Percentiles rank a stretch among this genome's conserved stretches.
phyloP scores from a whole-genome alignment of 2,797 vertebrate genomes.

The Bradypodion ventrale region DNA sequence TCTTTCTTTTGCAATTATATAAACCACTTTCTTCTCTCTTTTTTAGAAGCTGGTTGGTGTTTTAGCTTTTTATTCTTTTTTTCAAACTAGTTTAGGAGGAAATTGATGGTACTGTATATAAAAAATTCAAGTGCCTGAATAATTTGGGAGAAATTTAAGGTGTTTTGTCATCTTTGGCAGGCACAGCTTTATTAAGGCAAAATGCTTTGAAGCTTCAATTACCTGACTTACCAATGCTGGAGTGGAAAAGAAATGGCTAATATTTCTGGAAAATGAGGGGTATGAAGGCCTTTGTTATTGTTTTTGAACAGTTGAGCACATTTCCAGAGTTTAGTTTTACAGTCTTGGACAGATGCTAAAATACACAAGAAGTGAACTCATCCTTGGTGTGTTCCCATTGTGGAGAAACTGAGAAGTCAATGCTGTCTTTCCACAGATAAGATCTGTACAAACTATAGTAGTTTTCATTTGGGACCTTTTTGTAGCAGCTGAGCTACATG shows the following conservation, averaged over 20 bases:
- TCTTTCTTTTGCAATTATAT: conserved; percentile 43
- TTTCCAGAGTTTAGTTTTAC: conserved; percentile 57
- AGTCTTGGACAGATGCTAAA: conserved; percentile 55
- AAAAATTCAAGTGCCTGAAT: conserved; percentile 69
- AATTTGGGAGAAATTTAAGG: conserved; percentile 60
- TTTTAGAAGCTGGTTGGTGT: not conserved
- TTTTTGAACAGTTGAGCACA: conserved; percentile 24
- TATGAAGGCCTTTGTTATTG: conserved; percentile 36
- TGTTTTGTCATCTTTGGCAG: conserved; percentile 64
- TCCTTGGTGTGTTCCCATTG: conserved; percentile 12
- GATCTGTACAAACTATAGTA: not conserved
- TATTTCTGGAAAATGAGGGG: conserved; percentile 54
- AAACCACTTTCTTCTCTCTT: conserved; percentile 65
- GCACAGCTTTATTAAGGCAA: conserved; percentile 46
- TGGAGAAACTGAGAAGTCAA: conserved; percentile 1
- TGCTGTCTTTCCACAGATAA: not conserved
- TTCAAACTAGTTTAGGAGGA: conserved; percentile 76
- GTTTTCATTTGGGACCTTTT: rapidly evolving
- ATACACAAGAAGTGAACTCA: conserved; percentile 25
- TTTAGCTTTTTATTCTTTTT: conserved; percentile 38
- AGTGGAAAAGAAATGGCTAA: conserved; percentile 44
- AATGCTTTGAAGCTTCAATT: conserved; percentile 70
- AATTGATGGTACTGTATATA: conserved; percentile 77
- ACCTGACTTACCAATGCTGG: conserved; percentile 58
- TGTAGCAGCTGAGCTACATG: not conserved